Evolutionary conservation across 2,797 vertebrate species (phyloP).

Genomic region (Chelon labrosus): DNA sequence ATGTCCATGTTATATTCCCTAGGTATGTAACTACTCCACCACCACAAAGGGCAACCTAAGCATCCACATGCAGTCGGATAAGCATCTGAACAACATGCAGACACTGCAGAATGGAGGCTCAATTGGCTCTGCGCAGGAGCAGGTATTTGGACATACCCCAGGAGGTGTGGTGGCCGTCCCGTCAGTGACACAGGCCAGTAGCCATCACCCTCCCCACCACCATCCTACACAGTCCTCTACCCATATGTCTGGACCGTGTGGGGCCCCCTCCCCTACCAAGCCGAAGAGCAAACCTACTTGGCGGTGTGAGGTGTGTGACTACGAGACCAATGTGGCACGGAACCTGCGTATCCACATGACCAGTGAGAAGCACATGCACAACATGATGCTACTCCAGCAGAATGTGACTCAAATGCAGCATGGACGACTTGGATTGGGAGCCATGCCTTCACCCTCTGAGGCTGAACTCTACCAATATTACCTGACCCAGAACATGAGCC

Average conservation of each 20-base stretch:
- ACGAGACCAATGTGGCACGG: slow-evolving; percentile 98
- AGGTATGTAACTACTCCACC: slow-evolving; percentile 98
- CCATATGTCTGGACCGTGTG: slow-evolving; percentile 91
- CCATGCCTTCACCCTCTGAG: slow-evolving; percentile 94
- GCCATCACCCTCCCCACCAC: slow-evolving; percentile 86
- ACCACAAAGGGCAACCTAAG: slow-evolving; percentile 99
- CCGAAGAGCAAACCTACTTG: slow-evolving; percentile 99
- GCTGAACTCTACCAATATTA: slow-evolving; percentile 99
- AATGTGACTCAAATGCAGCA: slow-evolving; percentile 98
- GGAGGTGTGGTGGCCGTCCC: slow-evolving; percentile 90
- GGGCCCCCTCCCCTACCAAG: slow-evolving; percentile 97
- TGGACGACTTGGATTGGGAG: slow-evolving; percentile 91
- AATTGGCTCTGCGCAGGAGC: slow-evolving; percentile 87
- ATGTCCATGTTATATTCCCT: slow-evolving; percentile 39
- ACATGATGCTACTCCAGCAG: slow-evolving; percentile 99
- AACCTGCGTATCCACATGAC: slow-evolving; percentile 99
- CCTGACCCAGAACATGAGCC: slow-evolving; percentile 97
- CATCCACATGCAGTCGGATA: slow-evolving; percentile 99
- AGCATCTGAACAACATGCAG: slow-evolving; percentile 99
- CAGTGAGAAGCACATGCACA: slow-evolving; percentile 99
- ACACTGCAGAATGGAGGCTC: slow-evolving; percentile 96
- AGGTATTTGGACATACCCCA: slow-evolving; percentile 93
- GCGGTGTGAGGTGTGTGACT: slow-evolving; percentile 99
- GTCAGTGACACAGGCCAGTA: slow-evolving; percentile 85
- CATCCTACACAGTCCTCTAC: slow-evolving; percentile 87